Conservation (phyloP, 2,797 vertebrate species). For the Chelon labrosus region DNA sequence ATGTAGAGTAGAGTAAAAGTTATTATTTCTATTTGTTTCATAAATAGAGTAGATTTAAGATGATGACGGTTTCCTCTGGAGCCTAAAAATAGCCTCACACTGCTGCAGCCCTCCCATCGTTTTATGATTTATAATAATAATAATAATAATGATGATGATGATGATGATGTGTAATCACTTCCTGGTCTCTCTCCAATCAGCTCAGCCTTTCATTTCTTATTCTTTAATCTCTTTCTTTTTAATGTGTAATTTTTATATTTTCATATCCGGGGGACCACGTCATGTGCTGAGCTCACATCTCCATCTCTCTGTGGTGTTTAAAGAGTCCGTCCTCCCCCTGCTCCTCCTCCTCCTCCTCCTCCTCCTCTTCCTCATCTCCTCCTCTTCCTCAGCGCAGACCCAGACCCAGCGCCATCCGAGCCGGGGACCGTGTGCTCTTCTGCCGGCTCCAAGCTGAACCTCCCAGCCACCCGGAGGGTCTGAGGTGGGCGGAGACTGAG, state of each 20-base stretch:
- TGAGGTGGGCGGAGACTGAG: constrained; percentile 74
- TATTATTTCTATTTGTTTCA: no score
- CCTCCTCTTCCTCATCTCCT: no score
- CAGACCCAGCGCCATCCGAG: not conserved
- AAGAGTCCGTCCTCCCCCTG: constrained; percentile 31
- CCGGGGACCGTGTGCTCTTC: not conserved
- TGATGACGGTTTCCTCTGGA: not conserved
- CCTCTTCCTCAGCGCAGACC: constrained; percentile 4
- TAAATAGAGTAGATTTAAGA: no score
- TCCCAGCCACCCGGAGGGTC: constrained; percentile 51
- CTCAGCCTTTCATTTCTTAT: not conserved
- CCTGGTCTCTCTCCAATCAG: constrained; percentile 23
- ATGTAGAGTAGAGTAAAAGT: no score
- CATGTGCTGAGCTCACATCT: constrained; percentile 46
- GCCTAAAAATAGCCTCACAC: not conserved
- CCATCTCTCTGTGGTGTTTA: constrained; percentile 44
- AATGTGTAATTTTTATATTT: not conserved
- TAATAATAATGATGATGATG: no score
- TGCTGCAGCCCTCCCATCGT: not conserved
- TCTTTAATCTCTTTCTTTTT: not conserved
- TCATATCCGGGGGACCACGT: constrained; percentile 8
- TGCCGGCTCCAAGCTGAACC: constrained; percentile 13
- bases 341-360: no score
- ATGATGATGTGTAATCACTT: constrained; percentile 5
- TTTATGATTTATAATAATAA: constrained; percentile 17